Percentiles rank a stretch among this genome's conserved stretches.
Conservation (phyloP, 2,797 vertebrate species). For the Paguma larvata region DNA sequence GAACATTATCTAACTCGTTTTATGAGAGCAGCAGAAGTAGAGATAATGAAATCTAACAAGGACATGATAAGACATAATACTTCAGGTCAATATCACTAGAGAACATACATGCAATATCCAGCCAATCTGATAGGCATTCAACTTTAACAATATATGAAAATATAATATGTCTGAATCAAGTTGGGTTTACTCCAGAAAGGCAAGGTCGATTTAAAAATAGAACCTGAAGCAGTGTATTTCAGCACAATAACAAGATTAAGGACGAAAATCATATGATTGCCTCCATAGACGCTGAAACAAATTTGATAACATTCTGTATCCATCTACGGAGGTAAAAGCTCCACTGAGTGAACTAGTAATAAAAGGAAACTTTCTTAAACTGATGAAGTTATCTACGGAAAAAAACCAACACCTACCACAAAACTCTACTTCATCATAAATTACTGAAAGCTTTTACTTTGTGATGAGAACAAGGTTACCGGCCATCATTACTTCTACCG, state of each 20-base stretch:
- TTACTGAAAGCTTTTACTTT: constrained; percentile 15
- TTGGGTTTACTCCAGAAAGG: constrained; percentile 40
- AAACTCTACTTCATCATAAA: constrained; percentile 9
- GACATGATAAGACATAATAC: not conserved
- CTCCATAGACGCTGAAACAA: not conserved
- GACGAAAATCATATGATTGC: not conserved
- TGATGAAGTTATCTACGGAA: constrained; percentile 26
- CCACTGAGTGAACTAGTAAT: not conserved
- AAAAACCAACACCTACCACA: not conserved
- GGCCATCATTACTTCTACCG: not conserved
- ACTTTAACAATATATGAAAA: not conserved
- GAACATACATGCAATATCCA: not conserved
- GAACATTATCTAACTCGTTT: constrained; percentile 30
- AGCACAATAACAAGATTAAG: not conserved
- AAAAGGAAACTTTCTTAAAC: constrained; percentile 51
- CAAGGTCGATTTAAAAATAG: not conserved
- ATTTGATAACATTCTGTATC: not conserved
- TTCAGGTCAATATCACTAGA: not conserved
- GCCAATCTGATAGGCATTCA: not conserved
- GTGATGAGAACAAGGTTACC: not conserved
- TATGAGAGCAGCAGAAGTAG: not conserved
- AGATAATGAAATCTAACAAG: constrained; percentile 8
- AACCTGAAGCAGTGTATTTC: not conserved
- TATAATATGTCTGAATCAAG: not conserved
- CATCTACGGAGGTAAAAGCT: not conserved